Conservation (phyloP, 1,140 invertebrate genomes). For the Drosophila repleta region DNA sequence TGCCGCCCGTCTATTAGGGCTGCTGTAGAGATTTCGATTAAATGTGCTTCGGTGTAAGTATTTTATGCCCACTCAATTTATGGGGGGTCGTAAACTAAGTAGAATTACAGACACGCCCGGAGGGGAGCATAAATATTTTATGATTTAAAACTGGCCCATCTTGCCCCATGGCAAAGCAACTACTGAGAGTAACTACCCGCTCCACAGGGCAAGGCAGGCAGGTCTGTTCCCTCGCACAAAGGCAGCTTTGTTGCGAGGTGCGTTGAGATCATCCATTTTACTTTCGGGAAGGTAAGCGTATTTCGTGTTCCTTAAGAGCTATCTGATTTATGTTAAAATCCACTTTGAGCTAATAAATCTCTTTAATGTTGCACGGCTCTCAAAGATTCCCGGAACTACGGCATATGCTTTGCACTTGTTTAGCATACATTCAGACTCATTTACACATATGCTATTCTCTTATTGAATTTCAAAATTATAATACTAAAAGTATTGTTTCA, state of each 20-base stretch:
- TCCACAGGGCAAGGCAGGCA: background rate
- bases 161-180: conserved; percentile 12
- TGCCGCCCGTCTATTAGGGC: conserved; percentile 41
- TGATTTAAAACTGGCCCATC: conserved; percentile 50
- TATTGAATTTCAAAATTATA: too few relatives aligned
- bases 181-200: conserved; percentile 14
- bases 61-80: conserved; percentile 63
- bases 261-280: conserved; percentile 50
- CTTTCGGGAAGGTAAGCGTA: conserved; percentile 37
- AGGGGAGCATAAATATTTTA: conserved; percentile 56
- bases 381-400: conserved; percentile 2
- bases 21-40: conserved; percentile 43
- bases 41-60: conserved; percentile 55
- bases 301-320: conserved; percentile 35
- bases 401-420: conserved; percentile 13
- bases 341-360: conserved; percentile 58
- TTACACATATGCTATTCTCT: too few relatives aligned
- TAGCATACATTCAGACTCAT: conserved; percentile 1
- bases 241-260: conserved; percentile 2
- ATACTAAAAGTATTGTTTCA: too few relatives aligned
- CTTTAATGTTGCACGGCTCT: conserved; percentile 41
- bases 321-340: conserved; percentile 64
- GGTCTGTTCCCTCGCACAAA: background rate
- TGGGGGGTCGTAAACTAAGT: conserved; percentile 51
- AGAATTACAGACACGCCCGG: conserved; percentile 41